Percentiles rank a stretch among this genome's conserved stretches.
Evolutionary conservation across 2,888 invertebrate species (phyloP).

Genomic region (Xestia sexstrigata): DNA sequence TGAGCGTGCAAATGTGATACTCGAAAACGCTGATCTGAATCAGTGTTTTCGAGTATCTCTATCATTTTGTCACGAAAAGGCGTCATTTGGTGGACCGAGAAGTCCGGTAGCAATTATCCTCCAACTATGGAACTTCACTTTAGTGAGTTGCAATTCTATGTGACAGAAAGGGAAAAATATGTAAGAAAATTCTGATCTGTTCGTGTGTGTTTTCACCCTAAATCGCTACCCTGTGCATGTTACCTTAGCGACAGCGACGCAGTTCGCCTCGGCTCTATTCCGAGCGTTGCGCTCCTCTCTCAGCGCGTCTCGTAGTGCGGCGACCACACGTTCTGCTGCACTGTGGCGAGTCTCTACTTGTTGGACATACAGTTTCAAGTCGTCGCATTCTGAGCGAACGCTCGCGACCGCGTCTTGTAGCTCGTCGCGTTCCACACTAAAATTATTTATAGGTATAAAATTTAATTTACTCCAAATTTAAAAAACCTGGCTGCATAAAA

Average conservation of each 20-base stretch:
- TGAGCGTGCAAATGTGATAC: no score
- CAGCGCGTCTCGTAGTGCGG: constrained; percentile 82
- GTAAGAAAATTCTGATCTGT: not conserved
- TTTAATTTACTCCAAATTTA: not conserved
- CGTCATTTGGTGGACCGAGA: not conserved
- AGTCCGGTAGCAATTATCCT: not conserved
- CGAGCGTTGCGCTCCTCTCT: constrained; percentile 80
- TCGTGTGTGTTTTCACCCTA: not conserved
- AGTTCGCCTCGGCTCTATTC: constrained; percentile 77
- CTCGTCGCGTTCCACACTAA: constrained; percentile 80
- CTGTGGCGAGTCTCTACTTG: constrained; percentile 75
- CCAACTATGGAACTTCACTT: not conserved
- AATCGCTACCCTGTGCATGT: not conserved
- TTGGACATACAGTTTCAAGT: constrained; percentile 73
- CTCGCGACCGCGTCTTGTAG: constrained; percentile 72
- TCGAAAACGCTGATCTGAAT: no score
- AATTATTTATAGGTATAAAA: not conserved
- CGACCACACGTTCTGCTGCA: constrained; percentile 79
- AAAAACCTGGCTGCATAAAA: not conserved
- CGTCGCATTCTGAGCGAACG: constrained; percentile 75
- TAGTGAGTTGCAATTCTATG: not conserved
- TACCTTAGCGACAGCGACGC: constrained; percentile 76
- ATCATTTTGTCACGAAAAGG: not conserved
- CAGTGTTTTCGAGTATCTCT: not conserved
- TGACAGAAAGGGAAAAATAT: not conserved